Percentiles rank a stretch among this genome's conserved stretches.
Conservation (phyloP, 2,797 vertebrate species). For the Phaenicophaeus curvirostris region DNA sequence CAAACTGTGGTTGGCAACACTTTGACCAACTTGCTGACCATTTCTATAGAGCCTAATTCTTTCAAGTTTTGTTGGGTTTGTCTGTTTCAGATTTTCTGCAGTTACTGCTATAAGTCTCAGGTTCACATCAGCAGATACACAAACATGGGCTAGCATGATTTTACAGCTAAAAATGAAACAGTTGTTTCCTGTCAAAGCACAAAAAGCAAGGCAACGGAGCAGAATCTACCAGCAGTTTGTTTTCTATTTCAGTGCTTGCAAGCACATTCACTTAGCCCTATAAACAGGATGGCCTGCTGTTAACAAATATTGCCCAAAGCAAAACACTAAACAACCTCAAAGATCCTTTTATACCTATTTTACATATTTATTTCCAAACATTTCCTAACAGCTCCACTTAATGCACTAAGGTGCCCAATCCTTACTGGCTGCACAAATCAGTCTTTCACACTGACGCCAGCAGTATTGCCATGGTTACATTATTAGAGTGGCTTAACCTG, state of each 20-base stretch:
- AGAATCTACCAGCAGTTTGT: constrained; percentile 16
- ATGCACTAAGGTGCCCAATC: not conserved
- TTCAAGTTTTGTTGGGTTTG: not conserved
- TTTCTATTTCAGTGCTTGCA: constrained; percentile 15
- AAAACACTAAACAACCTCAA: constrained; percentile 19
- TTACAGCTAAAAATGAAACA: not conserved
- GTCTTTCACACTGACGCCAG: not conserved
- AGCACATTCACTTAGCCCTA: not conserved
- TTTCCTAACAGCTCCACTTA: constrained; percentile 24
- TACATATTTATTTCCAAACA: constrained; percentile 47
- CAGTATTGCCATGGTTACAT: constrained; percentile 55
- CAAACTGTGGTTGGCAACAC: not conserved
- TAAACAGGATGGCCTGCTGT: constrained; percentile 46
- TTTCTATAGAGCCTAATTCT: not conserved
- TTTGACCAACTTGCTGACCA: not conserved
- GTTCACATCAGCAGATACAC: not conserved
- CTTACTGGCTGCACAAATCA: constrained; percentile 31
- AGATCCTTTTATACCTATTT: constrained; percentile 44
- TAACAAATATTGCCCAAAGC: constrained; percentile 43
- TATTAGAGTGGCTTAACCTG: constrained; percentile 55
- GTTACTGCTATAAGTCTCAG: not conserved
- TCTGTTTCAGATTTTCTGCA: not conserved
- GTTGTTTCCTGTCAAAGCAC: constrained; percentile 28
- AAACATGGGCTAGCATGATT: not conserved
- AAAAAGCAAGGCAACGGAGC: constrained; percentile 25